phyloP scores from a whole-genome alignment of 2,113 vertebrate species.

The Rhinolophus sinicus region DNA sequence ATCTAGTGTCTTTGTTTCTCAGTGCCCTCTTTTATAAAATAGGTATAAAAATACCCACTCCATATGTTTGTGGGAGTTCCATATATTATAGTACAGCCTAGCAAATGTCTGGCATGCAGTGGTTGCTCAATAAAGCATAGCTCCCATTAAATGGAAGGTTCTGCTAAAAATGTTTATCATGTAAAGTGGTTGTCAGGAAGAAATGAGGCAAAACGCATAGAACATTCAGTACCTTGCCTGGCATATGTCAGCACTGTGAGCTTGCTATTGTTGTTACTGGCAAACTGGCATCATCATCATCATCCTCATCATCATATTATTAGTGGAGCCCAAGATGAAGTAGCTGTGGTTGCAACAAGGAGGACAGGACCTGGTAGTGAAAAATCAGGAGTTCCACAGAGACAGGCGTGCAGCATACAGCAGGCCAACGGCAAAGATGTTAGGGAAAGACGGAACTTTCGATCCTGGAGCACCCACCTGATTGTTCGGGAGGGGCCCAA shows the following conservation, averaged over 20 bases:
- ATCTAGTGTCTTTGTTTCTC: background rate
- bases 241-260: background rate
- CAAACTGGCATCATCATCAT: background rate
- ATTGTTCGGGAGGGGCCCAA: background rate
- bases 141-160: background rate
- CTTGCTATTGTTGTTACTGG: background rate
- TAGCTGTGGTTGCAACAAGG: background rate
- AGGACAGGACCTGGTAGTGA: background rate
- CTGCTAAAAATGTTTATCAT: background rate
- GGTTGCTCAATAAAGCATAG: background rate
- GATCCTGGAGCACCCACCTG: accelerated
- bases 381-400: background rate
- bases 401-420: no score
- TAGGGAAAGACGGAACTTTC: background rate
- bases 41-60: background rate
- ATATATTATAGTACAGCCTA: background rate
- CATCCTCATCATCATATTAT: background rate
- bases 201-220: background rate
- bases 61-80: background rate
- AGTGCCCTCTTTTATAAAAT: background rate
- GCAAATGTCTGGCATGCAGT: background rate
- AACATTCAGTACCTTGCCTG: background rate
- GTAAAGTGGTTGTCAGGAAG: background rate
- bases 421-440: accelerated
- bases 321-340: background rate